Evolutionary conservation across 2,888 invertebrate genomes (phyloP), one percentile per base, ranked within the genome.

Genomic region (Callinectes sapidus): DNA sequence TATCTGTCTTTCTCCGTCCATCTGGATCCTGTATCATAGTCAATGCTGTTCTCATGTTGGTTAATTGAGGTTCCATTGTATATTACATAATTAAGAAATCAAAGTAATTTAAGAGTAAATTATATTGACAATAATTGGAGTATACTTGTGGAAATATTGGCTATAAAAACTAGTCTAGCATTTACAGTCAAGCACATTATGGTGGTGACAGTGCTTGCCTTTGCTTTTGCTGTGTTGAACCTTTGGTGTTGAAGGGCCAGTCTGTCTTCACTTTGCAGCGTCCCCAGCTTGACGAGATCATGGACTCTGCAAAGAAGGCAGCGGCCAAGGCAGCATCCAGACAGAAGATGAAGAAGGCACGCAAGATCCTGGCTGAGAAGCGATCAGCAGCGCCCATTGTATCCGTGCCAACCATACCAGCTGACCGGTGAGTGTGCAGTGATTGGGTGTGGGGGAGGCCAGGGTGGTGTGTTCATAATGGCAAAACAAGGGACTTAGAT

Each of bases 371-470:
- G 91, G 98, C 98, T 0, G 97, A 99, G 95, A 98, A 98, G 95
- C 97, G 99, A 0, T 97, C 98, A 0, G 97, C 98, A 95, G 97
- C 98, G 0, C 99, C 99, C 0, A 97, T 98, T 48, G 98, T 99
- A 13, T 97, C 98, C 0, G 98, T 99, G 95, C 99, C 99, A 0
- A 98, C 98, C 0, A 97, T 99, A 95, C 98, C 98, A 0, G 97
- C 98, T 0, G 98, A 98, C 95, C 95, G 94, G 94, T 94, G 88
- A 92, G 92, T 87, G 55, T 89, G 23, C 10, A 23, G 71, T 71
- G 71, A 71, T 77, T 61, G 61, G 61, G 61, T 61, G 61, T 6
- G 18, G 28, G 71, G 28, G 28, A 77, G 71, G 32, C 32, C 13
- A 5, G 81, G 81, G 81, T 81, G 61, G 61, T 23, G 23, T 61